phyloP scores from a whole-genome alignment of 1,140 invertebrate genomes.

The Araneus ventricosus region DNA sequence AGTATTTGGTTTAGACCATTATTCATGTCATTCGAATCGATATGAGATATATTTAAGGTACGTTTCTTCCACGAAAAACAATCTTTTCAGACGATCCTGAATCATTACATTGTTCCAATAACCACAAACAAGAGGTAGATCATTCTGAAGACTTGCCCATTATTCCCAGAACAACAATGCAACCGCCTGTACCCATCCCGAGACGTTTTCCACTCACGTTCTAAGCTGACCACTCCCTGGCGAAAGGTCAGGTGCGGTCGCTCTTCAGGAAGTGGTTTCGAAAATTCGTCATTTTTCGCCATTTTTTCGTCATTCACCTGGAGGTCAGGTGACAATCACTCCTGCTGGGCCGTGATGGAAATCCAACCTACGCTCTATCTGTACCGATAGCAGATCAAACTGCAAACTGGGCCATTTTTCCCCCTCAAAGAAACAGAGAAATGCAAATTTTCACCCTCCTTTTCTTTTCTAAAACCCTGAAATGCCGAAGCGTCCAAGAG shows the following conservation, averaged over 20 bases:
- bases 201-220: neutral
- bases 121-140: neutral
- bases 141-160: neutral
- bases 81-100: neutral
- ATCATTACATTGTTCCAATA: neutral
- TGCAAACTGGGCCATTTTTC: neutral
- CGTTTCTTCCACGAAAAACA: no score
- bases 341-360: neutral
- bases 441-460: neutral
- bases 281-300: conserved; percentile 7
- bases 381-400: neutral
- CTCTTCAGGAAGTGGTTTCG: conserved; percentile 13
- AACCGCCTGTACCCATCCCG: neutral
- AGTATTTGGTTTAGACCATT: no score
- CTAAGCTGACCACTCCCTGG: neutral
- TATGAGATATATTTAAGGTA: no score
- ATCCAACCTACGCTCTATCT: neutral
- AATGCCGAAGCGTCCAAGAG: no score
- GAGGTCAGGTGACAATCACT: conserved; percentile 21
- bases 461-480: neutral
- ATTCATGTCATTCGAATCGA: no score
- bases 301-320: neutral
- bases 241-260: neutral
- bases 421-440: neutral
- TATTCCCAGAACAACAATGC: neutral